Base-by-base conservation (phyloP, 2,888 invertebrate species). In the Drosophila barbarae region DNA sequence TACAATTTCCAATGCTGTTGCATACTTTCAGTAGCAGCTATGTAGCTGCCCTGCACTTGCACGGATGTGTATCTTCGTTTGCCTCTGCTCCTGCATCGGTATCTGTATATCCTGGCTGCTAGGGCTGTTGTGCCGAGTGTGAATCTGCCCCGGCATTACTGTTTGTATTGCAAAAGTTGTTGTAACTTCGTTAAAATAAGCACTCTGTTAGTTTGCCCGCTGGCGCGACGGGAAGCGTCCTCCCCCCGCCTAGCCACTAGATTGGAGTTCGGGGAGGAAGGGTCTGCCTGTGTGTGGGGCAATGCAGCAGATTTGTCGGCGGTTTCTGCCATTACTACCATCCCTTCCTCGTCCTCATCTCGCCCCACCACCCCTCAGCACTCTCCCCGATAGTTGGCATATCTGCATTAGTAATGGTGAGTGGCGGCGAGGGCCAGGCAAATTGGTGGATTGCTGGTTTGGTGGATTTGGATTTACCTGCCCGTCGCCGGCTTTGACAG, bases 101-200 rank as follows among this genome's bases (percentile, higher is more conserved):
- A 44, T 53, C 57, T 35, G 60, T 69, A 51, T 63, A 53, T 66
- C 60, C 59, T 36, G 52, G 61, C 69, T 66, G 56, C 55, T 51
- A 46, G 59, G 60, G 54, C 68, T 60, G 75, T 84, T 84, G 79
- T 78, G 70, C 69, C 53, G 72, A 84, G 79, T 79, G 79, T 79
- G 79, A 79, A 79, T 79, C 85, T 84, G 84, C 80, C 80, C 83
- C 73, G 69, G 85, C 70, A 82, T 82, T 79, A 84, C 74, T 76
- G 85, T 85, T 85, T 82, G 82, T 84, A 84, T 85, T 81, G 82
- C 72, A 65, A 76, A 85, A 79, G 85, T 79, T 84, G 79, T 78
- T 84, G 84, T 81, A 82, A 82, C 85, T 82, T 82, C 82, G 85
- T 82, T 85, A 82, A 85, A 84, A 78, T 85, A 81, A 85, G 85